Evolutionary conservation across 2,888 invertebrate species (phyloP), one percentile per base, ranked within the genome.

Genomic region (Eilema griseolum): DNA sequence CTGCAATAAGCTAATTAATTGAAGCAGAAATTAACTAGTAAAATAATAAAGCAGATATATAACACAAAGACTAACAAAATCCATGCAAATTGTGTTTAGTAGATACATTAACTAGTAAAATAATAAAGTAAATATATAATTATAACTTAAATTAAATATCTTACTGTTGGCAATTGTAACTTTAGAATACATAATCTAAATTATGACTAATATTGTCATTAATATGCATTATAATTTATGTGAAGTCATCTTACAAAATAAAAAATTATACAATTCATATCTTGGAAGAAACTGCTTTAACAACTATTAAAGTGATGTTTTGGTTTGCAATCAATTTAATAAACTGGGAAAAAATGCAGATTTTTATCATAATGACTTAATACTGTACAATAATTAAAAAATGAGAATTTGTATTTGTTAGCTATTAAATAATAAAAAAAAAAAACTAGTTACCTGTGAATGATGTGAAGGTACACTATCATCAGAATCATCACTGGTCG

Each of bases 401-500:
- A 46, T 5, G 20, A 20, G 7, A 7, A 20, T 46, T 20, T 46
- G 20, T 20, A 46, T 46, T 46, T 3, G 16, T 16, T 46, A 7
- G 5, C 20, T 8, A 52, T n/a, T 2, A 33, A 61, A 61, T 33
- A 65, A 57, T 56, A 31, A 59, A 52, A 3, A 16, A 33, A 10
- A 41, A 16, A 68, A 52, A 60, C 41, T 67, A 63, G 31, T 69
- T 89, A 95, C 95, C 91, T 95, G 95, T 73, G 95, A 95, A 82
- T 95, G 95, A 90, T 97, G 97, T 69, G 97, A 97, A 74, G 95
- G 95, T 62, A 95, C 95, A 90, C 97, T 97, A 88, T 98, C 98
- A 92, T 98, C 98, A 83, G 98, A 98, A 89, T 98, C 98, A 90
- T 98, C 98, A 91, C 98, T 98, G 52, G 98, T 98, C 66, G 97